Evolutionary conservation across 2,888 invertebrate species (phyloP), one percentile per base, ranked within the genome.

Genomic region (Harpagoxenus sublaevis): DNA sequence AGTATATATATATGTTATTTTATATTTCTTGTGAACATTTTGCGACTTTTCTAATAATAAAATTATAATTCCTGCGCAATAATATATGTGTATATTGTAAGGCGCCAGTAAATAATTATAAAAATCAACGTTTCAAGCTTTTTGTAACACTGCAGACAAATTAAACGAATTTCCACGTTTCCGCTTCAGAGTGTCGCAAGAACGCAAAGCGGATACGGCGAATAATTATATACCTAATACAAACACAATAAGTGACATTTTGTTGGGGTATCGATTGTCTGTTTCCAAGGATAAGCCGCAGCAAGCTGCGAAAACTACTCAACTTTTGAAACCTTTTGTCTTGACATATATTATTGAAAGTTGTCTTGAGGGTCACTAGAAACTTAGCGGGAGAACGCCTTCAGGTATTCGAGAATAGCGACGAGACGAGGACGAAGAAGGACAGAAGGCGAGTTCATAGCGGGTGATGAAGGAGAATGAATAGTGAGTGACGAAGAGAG

Each of bases 311-410:
- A 79, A 23, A 65, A 84, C 68, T 84, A 84, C 88, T 88, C 90
- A 90, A 88, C 88, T 89, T 89, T 85, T 86, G 88, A 78, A 88
- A 88, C 79, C 92, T 92, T 92, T 93, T 93, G 92, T 93, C 89
- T 93, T 91, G 90, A 90, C 88, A 89, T 23, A 23, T 23, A 23
- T 93, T 92, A 93, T 93, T 93, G 92, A 92, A 93, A 93, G 92
- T 92, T 92, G 93, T 93, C 91, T 91, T 92, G 93, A 92, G 93
- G 92, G 92, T 93, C 93, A 89, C 93, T 91, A 93, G 92, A 94
- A 94, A 94, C 94, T 94, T 94, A 92, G 94, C 92, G 90, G 91
- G 91, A 90, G 91, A 91, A 91, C 89, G 92, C 92, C 90, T 88
- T 90, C 90, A 92, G 91, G 90, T 89, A 90, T 90, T 87, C 89